phyloP scores from a whole-genome alignment of 2,888 invertebrate genomes.

The Eupeodes luniger region DNA sequence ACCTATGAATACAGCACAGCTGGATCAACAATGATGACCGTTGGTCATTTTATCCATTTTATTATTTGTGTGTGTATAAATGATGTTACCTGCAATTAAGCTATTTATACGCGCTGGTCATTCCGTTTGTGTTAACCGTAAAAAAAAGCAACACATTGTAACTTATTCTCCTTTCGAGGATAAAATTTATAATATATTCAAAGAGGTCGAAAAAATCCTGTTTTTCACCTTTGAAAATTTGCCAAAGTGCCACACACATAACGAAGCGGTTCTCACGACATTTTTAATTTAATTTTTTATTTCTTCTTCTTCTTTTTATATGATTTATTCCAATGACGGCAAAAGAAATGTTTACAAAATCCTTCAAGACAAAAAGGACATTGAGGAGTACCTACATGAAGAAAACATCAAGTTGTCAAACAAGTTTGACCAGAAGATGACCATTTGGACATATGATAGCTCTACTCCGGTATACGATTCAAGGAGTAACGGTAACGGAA shows the following conservation, averaged over 20 bases:
- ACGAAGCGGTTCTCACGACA: conserved; percentile 73
- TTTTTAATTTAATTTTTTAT: conserved; percentile 16
- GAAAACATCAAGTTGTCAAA: conserved; percentile 61
- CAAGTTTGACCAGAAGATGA: conserved; percentile 75
- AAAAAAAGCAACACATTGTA: conserved; percentile 32
- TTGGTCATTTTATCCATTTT: conserved; percentile 58
- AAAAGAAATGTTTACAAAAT: conserved; percentile 48
- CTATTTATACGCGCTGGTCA: conserved; percentile 53
- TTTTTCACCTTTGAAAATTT: conserved; percentile 61
- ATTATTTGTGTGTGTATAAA: background rate
- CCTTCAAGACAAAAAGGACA: conserved; percentile 41
- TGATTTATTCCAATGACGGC: conserved; percentile 7
- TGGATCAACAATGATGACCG: conserved; percentile 70
- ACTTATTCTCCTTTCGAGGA: conserved; percentile 18
- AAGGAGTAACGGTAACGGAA: conserved; percentile 58
- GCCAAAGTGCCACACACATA: conserved; percentile 69
- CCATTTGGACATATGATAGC: conserved; percentile 73
- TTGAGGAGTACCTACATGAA: background rate
- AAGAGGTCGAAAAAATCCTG: conserved; percentile 54
- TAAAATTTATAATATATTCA: conserved; percentile 67
- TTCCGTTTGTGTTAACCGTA: conserved; percentile 37
- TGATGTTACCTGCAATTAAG: conserved; percentile 70
- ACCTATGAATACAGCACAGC: conserved; percentile 56
- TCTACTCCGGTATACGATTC: background rate
- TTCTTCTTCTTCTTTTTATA: conserved; percentile 32